Base-by-base conservation (phyloP, 2,113 vertebrate genomes). In the Pyxicephalus adspersus region DNA sequence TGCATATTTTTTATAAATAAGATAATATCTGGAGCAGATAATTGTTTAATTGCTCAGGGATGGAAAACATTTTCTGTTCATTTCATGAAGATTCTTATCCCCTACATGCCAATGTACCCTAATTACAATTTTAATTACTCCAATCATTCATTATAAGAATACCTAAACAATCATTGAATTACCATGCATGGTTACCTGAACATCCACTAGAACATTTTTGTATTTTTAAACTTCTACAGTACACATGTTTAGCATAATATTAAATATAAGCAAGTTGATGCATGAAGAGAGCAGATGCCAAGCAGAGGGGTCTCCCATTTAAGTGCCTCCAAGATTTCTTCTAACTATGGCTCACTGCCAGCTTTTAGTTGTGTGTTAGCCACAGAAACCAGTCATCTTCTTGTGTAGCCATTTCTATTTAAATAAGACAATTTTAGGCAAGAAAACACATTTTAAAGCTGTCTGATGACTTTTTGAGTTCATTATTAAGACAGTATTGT, bases 81-180 rank as follows among this genome's bases (percentile, higher is more conserved):
- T 58, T 55, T 73, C 19, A 58, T 34, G 28, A 26, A 58, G 70
- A 73, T 28, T 58, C 70, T 73, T 73, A 73, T 73, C 52, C 70
- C 52, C 52, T 58, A 73, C 52, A 57, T 73, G 70, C 54, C 52
- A 73, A 73, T 73, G 70, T 73, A 34, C 70, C 52, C 58, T 58
- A 73, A 73, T 73, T 73, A 73, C 70, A 73, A 73, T 31, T 34
- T 34, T 34, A 58, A 73, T 73, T 57, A 73, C 70, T 34, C 52
- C 25, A 34, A 73, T 73, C 70, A 73, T 58, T 73, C 28, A 73
- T 73, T 58, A 31, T 58, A 58, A 58, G 70, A 52, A 34, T 31
- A 58, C 70, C 55, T 58, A 57, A 73, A 73, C 70, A 73, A 73
- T 73, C 26, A 58, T 58, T 73, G 70, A 73, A 58, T 73, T 73